Percentiles rank a stretch among this genome's conserved stretches.
Evolutionary conservation across 2,888 invertebrate species (phyloP).

Genomic region (Melinaea marsaeus): DNA sequence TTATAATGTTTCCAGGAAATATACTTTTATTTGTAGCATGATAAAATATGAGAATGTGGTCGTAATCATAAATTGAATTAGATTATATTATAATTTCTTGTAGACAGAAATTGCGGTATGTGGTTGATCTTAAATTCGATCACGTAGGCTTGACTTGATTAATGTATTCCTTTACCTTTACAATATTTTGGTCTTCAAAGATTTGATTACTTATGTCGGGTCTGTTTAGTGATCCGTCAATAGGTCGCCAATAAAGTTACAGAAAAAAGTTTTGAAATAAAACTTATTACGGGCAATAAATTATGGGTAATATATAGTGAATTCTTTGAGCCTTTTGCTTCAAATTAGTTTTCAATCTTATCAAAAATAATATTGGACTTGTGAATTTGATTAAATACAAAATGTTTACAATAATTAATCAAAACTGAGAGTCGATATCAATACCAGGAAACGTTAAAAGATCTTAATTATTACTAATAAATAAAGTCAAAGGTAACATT

Average conservation of each 20-base stretch:
- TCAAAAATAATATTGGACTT: too few species aligned
- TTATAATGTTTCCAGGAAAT: constrained; percentile 3
- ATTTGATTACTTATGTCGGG: constrained; percentile 63
- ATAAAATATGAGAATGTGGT: constrained; percentile 70
- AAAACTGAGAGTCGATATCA: too few species aligned
- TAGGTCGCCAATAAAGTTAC: constrained; percentile 44
- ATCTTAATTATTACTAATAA: too few species aligned
- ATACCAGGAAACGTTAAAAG: too few species aligned
- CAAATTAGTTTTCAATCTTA: too few species aligned
- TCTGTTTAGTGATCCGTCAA: constrained; percentile 50
- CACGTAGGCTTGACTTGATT: constrained; percentile 70
- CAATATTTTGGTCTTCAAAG: constrained; percentile 47
- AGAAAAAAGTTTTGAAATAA: constrained; percentile 12
- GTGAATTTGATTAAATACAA: too few species aligned
- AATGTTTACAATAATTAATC: too few species aligned
- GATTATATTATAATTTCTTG: constrained; percentile 72
- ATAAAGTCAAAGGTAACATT: too few species aligned
- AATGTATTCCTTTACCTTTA: constrained; percentile 68
- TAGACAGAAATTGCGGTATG: constrained; percentile 62
- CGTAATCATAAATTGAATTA: constrained; percentile 70
- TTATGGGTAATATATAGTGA: neutral
- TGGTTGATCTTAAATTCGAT: constrained; percentile 71
- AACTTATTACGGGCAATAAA: constrained; percentile 8
- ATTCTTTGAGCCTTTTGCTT: neutral
- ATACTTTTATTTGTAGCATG: constrained; percentile 46